These are phyloP conservation scores for Agonopterix heracliana DNA, from an alignment of 2,888 invertebrate species.

Conservation along the genomic window DNA sequence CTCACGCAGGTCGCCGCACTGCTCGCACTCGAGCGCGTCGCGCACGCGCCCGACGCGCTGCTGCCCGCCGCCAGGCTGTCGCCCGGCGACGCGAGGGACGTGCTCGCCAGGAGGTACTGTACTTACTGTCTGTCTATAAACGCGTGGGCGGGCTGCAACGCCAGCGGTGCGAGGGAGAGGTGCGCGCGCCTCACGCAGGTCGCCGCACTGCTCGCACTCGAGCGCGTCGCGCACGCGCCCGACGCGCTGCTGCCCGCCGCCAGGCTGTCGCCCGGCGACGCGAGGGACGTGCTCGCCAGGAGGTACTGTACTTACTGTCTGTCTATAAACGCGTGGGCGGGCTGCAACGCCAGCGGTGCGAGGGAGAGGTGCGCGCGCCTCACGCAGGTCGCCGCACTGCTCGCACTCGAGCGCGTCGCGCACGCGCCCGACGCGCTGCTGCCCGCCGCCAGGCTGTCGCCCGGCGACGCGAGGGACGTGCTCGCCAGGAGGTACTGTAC, in stretches of 20 bases:
- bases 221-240: conserved; percentile 85
- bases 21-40: conserved; percentile 90
- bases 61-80: conserved; percentile 87
- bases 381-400: conserved; percentile 91
- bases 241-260: conserved; percentile 90
- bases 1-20: conserved; percentile 93
- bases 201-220: conserved; percentile 92
- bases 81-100: conserved; percentile 85
- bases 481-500: conserved; percentile 84
- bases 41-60: conserved; percentile 90
- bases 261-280: conserved; percentile 87
- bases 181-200: conserved; percentile 93
- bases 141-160: conserved; percentile 89
- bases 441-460: conserved; percentile 87
- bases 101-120: conserved; percentile 85
- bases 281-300: conserved; percentile 85
- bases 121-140: too few relatives aligned
- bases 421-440: conserved; percentile 90
- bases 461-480: conserved; percentile 86
- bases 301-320: too few relatives aligned
- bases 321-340: conserved; percentile 92
- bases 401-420: conserved; percentile 90
- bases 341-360: conserved; percentile 88
- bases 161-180: conserved; percentile 93
- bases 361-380: conserved; percentile 94